Evolutionary conservation across 37 sponge, comb jelly and placozoan genomes (phyloP), one percentile per base, ranked within the genome.

Genomic region (Spongia lamella): DNA sequence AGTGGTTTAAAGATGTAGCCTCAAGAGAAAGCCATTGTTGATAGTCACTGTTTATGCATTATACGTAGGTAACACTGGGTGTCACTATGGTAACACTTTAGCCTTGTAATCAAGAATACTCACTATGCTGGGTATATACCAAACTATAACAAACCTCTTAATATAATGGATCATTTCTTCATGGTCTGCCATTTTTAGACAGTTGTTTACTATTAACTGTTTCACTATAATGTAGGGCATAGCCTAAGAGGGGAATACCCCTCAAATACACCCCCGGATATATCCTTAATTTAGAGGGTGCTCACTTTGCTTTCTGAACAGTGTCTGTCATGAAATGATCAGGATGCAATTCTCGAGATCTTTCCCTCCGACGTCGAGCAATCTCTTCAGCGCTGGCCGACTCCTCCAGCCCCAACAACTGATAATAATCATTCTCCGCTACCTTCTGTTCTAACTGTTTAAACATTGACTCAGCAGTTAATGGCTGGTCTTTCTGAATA

Each of bases 391-490:
- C 33, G 1, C 26, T 60, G 3, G 92, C 86, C 13, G 37, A 26
- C 1, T 86, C 60, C 0, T 71, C 54, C 38, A 88, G 86, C 52
- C 86, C 89, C 32, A 95, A 54, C 50, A 95, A 52, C 17, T 57
- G 38, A 60, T 95, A 95, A 72, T 86, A 95, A 79, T 95, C 96
- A 71, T 79, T 90, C 19, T 61, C 70, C 32, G 25, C 36, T 11
- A 76, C 84, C 29, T 33, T 38, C 55, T 63, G 47, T 47, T 70
- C 53, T 17, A 86, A 49, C n/a, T 14, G n/a, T 7, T 6, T 26
- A 25, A 85, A 66, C 31, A 85, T 50, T 17, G 25, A 31, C 30
- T 24, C 11, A 29, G 62, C 27, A 3, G 62, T 11, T 1, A 2
- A 26, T 61, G 62, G 27, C 26, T 21, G 62, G 27, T 24, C 30